Conservation (phyloP, 1,140 invertebrate species). For the Globodera rostochiensis region DNA sequence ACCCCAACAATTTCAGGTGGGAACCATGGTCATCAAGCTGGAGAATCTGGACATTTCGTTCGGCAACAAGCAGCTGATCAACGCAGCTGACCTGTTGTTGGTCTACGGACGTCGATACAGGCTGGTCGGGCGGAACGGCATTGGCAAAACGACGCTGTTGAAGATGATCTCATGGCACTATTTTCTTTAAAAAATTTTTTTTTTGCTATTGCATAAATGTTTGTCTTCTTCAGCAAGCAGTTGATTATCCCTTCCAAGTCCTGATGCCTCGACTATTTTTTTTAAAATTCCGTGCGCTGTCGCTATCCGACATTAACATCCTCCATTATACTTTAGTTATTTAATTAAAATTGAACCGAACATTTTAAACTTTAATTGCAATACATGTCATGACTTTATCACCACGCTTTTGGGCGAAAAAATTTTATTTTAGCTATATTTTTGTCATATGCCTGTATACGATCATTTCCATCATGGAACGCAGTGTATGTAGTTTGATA, state of each 20-base stretch:
- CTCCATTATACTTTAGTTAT: too few relatives aligned
- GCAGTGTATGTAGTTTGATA: too few relatives aligned
- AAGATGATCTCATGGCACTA: conserved; percentile 50
- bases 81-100: conserved; percentile 82
- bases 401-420: too few relatives aligned
- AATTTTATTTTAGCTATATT: too few relatives aligned
- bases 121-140: conserved; percentile 89
- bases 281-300: too few relatives aligned
- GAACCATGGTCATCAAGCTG: conserved; percentile 84
- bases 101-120: conserved; percentile 88
- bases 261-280: too few relatives aligned
- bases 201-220: neutral
- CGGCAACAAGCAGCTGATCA: conserved; percentile 78
- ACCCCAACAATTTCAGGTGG: conserved; percentile 63
- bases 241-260: conserved; percentile 84
- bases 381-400: too few relatives aligned
- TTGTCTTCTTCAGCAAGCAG: conserved; percentile 51
- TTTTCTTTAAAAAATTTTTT: conserved; percentile 2
- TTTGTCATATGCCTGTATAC: too few relatives aligned
- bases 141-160: conserved; percentile 55
- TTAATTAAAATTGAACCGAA: too few relatives aligned
- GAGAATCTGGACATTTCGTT: conserved; percentile 98
- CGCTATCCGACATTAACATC: too few relatives aligned
- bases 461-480: too few relatives aligned
- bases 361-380: too few relatives aligned